Base-by-base conservation (phyloP, 2,888 invertebrate genomes). In the Andrena praecox region DNA sequence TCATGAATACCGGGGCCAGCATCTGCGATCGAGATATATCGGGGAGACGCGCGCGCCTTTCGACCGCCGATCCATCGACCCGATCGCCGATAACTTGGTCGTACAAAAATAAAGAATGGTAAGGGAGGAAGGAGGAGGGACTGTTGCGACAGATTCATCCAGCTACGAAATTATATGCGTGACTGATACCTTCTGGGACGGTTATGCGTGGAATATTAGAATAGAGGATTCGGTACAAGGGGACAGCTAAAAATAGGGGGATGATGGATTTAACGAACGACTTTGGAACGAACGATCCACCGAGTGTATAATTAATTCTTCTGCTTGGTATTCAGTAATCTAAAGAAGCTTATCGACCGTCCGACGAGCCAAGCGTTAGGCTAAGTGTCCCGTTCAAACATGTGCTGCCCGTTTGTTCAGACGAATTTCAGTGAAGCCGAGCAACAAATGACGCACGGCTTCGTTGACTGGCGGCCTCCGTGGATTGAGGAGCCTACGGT, bases 1-100 rank as follows among this genome's bases (percentile, higher is more conserved):
- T 80, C 83, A 84, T 79, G 84, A 82, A 82, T 82, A 76, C 62
- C 48, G 35, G 29, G 4, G 29, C 48, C 68, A 50, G 48, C 42
- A 54, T 59, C 33, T 31, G 48, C 20, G 62, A 54, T 69, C 59
- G 66, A 33, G 56, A 63, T 62, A 42, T 42, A 59, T 2, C 52
- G 66, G 24, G 69, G 60, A 56, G 12, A 42, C 60, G 52, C 42
- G 50, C 52, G 20, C 2, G 42, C 12, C 42, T 35, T 31, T 16
- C 54, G 54, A 69, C 8, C 56, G 66, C 10, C 67, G 35, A 67
- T 74, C 60, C 59, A 31, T 24, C 48, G 59, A 68, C 27, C 35
- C 29, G 62, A 76, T 70, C 75, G 20, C 24, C 42, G 75, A 70
- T 76, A 75, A 70, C 67, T 12, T 29, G 29, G 20, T 4, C 24